Evolutionary conservation across 2,888 invertebrate genomes (phyloP), one percentile per base, ranked within the genome.

Genomic region (Phania funesta): DNA sequence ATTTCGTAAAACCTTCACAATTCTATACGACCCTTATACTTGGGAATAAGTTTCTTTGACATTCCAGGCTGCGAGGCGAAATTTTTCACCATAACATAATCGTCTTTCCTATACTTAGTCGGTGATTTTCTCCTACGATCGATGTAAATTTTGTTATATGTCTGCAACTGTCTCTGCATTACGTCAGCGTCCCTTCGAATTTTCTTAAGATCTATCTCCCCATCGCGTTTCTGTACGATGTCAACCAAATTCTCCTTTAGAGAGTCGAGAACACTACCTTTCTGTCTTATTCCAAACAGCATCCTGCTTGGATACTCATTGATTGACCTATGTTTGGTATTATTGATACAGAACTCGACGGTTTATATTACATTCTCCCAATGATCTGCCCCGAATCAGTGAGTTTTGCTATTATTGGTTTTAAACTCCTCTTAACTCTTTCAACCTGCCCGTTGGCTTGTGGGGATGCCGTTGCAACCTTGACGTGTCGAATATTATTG

Each of bases 261-360:
- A 2, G 22, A 11, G 41, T 84, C 84, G 5, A 41, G 29, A 29
- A 80, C 38, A n/a, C 52, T 62, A 3, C 83, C 81, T 62, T 16
- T 83, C 26, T 84, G 81, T 1, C 13, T n/a, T 8, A 81, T 18
- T 0, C 84, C 84, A 65, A 84, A 85, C 3, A 84, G n/a, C 78
- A 84, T 78, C 3, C 70, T 50, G 9, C 84, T 84, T 1, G 83
- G 80, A 32, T 83, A 75, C 18, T 82, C 20, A 1, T 48, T 24
- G 8, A 80, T 75, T 2, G 71, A 38, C 13, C 76, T 71, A 35
- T 84, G 68, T 1, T 35, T 9, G 1, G 84, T 84, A 9, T 85
- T 83, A 20, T 83, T 85, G 0, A 82, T 1, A 2, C 54, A 20
- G 11, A 48, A 8, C 5, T 82, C 78, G 0, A 83, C 62, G 0